Conservation (phyloP, 2,113 vertebrate genomes). For the Paracanthobrama guichenoti region DNA sequence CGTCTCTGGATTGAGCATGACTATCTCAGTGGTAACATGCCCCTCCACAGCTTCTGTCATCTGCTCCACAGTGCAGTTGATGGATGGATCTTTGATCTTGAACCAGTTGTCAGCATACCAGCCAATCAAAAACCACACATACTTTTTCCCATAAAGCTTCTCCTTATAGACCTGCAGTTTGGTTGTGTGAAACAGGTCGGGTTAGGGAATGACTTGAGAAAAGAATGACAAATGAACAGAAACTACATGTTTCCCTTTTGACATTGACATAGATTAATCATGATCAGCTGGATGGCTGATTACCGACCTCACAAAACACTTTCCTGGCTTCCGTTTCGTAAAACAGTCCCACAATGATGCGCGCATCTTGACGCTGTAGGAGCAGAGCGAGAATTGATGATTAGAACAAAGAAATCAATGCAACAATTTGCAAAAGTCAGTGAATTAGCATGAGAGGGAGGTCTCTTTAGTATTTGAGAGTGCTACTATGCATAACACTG, state of each 20-base stretch:
- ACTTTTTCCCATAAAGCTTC: conserved; percentile 93
- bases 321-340: conserved; percentile 95
- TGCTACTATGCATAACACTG: neutral
- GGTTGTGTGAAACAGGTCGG: neutral
- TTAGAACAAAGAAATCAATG: conserved; percentile 13
- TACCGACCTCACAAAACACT: conserved; percentile 92
- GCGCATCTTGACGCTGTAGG: conserved; percentile 87
- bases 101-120: conserved; percentile 99
- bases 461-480: conserved; percentile 9
- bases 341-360: conserved; percentile 96
- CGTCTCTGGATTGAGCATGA: conserved; percentile 95
- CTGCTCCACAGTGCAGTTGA: conserved; percentile 94
- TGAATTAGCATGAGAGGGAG: conserved; percentile 14
- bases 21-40: conserved; percentile 95
- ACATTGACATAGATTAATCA: conserved; percentile 39
- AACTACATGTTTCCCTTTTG: conserved; percentile 1
- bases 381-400: neutral
- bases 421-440: conserved; percentile 13
- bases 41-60: conserved; percentile 95
- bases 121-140: conserved; percentile 95
- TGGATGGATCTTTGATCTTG: conserved; percentile 90
- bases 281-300: conserved; percentile 11
- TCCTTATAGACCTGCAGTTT: conserved; percentile 89
- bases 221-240: conserved; percentile 19
- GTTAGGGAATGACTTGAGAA: conserved; percentile 2